These are phyloP conservation scores for Tauraco hartlaubi DNA, from an alignment of 2,797 vertebrate species.

Conservation along the genomic window DNA sequence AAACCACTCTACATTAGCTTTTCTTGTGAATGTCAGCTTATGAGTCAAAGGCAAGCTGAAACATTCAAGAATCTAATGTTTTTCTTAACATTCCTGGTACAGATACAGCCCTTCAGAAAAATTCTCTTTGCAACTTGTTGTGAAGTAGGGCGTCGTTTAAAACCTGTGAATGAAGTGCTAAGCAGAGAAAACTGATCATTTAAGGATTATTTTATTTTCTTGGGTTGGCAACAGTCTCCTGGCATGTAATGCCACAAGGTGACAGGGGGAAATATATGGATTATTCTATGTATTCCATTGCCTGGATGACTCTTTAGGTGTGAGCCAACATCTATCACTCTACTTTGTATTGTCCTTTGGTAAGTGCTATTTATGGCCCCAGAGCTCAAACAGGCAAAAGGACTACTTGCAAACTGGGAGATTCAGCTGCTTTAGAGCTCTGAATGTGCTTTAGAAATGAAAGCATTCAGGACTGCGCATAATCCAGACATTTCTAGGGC, in stretches of 20 bases:
- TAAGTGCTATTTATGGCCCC: neutral
- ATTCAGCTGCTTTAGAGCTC: neutral
- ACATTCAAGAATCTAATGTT: neutral
- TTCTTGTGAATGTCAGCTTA: neutral
- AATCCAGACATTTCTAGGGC: neutral
- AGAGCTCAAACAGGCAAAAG: neutral
- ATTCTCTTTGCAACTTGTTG: neutral
- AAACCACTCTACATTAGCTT: neutral
- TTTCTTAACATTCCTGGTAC: neutral
- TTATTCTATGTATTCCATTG: neutral
- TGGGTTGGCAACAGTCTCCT: neutral
- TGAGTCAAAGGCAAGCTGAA: neutral
- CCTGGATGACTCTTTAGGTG: neutral
- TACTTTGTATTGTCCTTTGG: neutral
- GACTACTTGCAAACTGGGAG: neutral
- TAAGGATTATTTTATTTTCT: neutral
- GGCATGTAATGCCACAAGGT: neutral
- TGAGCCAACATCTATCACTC: neutral
- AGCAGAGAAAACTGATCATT: neutral
- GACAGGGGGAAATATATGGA: neutral
- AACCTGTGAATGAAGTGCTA: neutral
- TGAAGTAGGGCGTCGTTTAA: neutral
- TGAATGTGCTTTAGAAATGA: neutral
- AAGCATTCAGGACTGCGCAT: neutral
- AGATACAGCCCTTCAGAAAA: neutral